Base-by-base conservation (phyloP, 2,888 invertebrate species). In the Cheilosia grossa region DNA sequence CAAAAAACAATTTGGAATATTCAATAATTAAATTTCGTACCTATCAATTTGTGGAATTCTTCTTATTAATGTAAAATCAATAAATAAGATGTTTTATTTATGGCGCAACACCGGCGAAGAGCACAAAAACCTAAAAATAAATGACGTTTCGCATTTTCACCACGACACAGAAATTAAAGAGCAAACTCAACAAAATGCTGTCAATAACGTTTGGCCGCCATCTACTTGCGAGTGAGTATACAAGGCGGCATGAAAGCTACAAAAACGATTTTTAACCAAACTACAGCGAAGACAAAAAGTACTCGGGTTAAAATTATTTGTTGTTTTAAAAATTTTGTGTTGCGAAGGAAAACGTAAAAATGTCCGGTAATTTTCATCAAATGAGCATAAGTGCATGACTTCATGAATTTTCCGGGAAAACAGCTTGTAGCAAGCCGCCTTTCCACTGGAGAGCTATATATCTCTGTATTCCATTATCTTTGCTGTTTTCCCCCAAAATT, bases 91-190 rank as follows among this genome's bases (percentile, higher is more conserved):
- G 2, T 7, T 9, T 15, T 17, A 59, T 61, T 61, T 24, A 44
- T 37, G 5, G 37, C 73, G 61, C 73, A 24, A 7, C 54, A 51
- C 51, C 21, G 61, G 21, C 2, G 10, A 61, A 21, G n/a, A 24
- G 13, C 7, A 51, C n/a, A 69, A 63, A 42, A 78, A 51, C 49
- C 37, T 67, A 51, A 79, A 74, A 79, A 79, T 69, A 78, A 58
- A 17, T 78, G 82, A 83, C 82, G 53, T 63, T 64, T 83, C 66
- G 53, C 2, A 7, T 47, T 24, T 63, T 79, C 79, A 83, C 82
- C 82, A 79, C 63, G 58, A 15, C 4, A 37, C 27, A 10, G n/a
- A 17, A 4, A n/a, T 17, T 6, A 66, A 0, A 7, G 40, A 82
- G 66, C 61, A 56, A 33, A 82, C 78, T 82, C 82, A 82, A 66